Conservation (phyloP, 1,140 invertebrate genomes). For the Sarcophaga peregrina region DNA sequence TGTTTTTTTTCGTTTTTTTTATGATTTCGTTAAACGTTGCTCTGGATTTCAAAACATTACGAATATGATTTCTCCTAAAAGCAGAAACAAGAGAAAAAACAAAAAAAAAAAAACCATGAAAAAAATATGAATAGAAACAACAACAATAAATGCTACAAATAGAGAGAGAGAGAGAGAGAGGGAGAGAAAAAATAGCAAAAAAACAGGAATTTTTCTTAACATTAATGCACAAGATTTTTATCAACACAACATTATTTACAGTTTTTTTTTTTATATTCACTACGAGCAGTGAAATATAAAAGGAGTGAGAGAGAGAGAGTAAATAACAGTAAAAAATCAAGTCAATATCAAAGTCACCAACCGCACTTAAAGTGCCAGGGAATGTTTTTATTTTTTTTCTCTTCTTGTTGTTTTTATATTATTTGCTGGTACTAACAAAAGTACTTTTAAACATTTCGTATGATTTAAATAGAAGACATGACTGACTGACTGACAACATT, state of each 20-base stretch:
- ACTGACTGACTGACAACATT: no score
- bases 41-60: slow-evolving; percentile 5
- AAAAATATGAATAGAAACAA: background rate
- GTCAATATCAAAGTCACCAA: slow-evolving; percentile 15
- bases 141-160: background rate
- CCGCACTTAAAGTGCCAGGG: no score
- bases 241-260: background rate
- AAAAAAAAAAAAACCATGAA: background rate
- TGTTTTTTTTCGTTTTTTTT: background rate
- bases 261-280: no score
- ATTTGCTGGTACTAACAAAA: background rate
- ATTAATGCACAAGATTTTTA: slow-evolving; percentile 29
- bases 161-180: background rate
- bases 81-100: background rate
- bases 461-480: no score
- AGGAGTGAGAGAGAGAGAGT: background rate
- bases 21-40: background rate
- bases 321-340: background rate
- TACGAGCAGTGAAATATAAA: background rate
- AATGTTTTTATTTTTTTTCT: no score
- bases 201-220: slow-evolving; percentile 15
- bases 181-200: background rate
- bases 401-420: no score
- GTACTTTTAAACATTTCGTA: no score
- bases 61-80: background rate